Percentiles rank a stretch among this genome's conserved stretches.
These are phyloP conservation scores for Sebastes steindachneri DNA, from an alignment of 2,797 vertebrate genomes.

Conservation along the genomic window DNA sequence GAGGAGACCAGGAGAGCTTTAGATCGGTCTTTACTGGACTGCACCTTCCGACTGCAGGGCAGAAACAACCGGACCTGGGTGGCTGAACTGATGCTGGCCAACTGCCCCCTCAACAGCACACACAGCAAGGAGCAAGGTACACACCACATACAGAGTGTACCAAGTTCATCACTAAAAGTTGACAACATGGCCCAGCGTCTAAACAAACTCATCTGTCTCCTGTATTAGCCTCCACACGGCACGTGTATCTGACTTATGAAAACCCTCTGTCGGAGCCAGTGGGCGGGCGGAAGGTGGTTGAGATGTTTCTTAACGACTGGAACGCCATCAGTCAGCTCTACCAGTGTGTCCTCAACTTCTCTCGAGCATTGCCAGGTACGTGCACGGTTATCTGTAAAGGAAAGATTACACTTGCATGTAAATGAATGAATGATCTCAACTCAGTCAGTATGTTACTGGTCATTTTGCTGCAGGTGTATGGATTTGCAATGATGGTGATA, in stretches of 20 bases:
- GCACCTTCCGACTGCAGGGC: constrained; percentile 97
- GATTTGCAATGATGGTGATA: neutral
- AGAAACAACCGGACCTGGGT: constrained; percentile 99
- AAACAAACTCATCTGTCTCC: constrained; percentile 20
- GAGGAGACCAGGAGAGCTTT: constrained; percentile 94
- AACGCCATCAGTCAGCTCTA: constrained; percentile 95
- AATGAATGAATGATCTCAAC: neutral
- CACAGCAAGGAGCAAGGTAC: constrained; percentile 95
- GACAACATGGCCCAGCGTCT: neutral
- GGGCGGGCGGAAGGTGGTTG: constrained; percentile 96
- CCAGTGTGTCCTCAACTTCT: constrained; percentile 96
- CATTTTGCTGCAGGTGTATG: neutral
- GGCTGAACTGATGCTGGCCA: constrained; percentile 95
- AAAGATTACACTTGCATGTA: neutral
- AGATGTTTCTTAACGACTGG: constrained; percentile 99
- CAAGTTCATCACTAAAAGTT: neutral
- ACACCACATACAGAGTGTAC: neutral
- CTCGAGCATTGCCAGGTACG: constrained; percentile 91
- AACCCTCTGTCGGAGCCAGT: constrained; percentile 97
- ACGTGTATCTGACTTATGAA: constrained; percentile 96
- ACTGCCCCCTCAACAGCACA: constrained; percentile 95
- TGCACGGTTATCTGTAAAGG: neutral
- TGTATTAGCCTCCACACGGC: constrained; percentile 90
- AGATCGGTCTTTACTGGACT: constrained; percentile 95
- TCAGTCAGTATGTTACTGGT: neutral